Evolutionary conservation across 2,113 vertebrate species (phyloP).

Genomic region (Festucalex cinctus): DNA sequence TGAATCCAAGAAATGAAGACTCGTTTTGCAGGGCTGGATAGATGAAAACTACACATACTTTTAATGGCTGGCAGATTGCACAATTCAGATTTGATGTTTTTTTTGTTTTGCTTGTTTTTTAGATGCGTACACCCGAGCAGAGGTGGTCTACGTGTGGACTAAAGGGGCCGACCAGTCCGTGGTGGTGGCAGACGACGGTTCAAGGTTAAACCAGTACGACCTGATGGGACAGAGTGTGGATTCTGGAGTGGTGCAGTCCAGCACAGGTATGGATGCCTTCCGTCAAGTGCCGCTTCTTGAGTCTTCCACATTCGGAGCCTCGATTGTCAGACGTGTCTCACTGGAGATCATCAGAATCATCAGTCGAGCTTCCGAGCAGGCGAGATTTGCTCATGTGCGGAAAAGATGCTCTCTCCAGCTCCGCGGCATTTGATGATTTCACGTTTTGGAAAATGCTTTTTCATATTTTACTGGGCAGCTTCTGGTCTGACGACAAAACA

Average conservation of each 20-base stretch:
- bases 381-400: not conserved
- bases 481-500: not conserved
- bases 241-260: constrained; percentile 95
- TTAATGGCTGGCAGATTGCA: too few relatives aligned
- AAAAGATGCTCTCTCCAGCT: too few relatives aligned
- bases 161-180: constrained; percentile 89
- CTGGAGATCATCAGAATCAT: too few relatives aligned
- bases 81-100: not conserved
- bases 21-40: constrained; percentile 8
- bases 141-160: constrained; percentile 96
- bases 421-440: too few relatives aligned
- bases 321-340: too few relatives aligned
- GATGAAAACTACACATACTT: not conserved
- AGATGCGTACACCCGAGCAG: constrained; percentile 97
- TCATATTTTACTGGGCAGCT: not conserved
- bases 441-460: not conserved
- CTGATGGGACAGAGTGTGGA: constrained; percentile 94
- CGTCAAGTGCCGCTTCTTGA: not conserved
- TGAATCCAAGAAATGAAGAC: not conserved
- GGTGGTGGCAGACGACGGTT: constrained; percentile 95
- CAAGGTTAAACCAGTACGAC: constrained; percentile 95
- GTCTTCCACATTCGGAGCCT: too few relatives aligned
- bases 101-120: not conserved
- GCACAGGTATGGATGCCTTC: constrained; percentile 81
- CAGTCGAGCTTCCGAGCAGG: too few relatives aligned